These are phyloP conservation scores for Eremobia ochroleuca DNA, from an alignment of 2,888 invertebrate genomes.

Conservation along the genomic window DNA sequence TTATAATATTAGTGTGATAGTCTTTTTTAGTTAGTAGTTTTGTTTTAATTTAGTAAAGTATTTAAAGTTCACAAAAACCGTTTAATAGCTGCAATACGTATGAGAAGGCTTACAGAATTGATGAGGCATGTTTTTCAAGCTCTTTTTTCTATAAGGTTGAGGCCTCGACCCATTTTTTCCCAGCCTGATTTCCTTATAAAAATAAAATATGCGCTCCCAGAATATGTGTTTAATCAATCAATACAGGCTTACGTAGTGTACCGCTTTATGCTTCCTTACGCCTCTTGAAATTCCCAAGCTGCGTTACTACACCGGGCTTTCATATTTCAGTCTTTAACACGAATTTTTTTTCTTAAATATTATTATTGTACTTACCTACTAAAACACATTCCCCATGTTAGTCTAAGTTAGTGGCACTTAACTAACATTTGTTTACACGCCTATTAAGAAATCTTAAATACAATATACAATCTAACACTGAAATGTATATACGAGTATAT, in stretches of 20 bases:
- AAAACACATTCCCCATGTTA: not conserved
- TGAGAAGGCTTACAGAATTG: not conserved
- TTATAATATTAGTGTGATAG: too few species aligned
- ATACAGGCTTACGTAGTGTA: constrained; percentile 25
- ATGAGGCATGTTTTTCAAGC: constrained; percentile 6
- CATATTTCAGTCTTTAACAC: constrained; percentile 10
- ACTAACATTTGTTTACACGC: not conserved
- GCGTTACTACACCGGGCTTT: not conserved
- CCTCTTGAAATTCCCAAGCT: constrained; percentile 24
- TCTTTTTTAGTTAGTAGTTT: too few species aligned
- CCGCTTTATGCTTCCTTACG: constrained; percentile 24
- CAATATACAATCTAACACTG: not conserved
- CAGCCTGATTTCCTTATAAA: constrained; percentile 31
- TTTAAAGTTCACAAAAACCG: not conserved
- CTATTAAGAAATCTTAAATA: not conserved
- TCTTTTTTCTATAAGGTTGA: constrained; percentile 16
- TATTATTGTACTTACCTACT: not conserved
- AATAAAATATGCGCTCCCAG: constrained; percentile 29
- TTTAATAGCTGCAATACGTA: not conserved
- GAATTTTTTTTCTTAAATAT: constrained; percentile 1
- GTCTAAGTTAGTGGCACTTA: not conserved
- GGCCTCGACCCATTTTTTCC: constrained; percentile 2
- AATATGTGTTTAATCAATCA: constrained; percentile 52
- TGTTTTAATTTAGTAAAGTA: not conserved
- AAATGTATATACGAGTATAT: not conserved